phyloP scores from a whole-genome alignment of 1,140 invertebrate species.

The Bombus haemorrhoidalis region DNA sequence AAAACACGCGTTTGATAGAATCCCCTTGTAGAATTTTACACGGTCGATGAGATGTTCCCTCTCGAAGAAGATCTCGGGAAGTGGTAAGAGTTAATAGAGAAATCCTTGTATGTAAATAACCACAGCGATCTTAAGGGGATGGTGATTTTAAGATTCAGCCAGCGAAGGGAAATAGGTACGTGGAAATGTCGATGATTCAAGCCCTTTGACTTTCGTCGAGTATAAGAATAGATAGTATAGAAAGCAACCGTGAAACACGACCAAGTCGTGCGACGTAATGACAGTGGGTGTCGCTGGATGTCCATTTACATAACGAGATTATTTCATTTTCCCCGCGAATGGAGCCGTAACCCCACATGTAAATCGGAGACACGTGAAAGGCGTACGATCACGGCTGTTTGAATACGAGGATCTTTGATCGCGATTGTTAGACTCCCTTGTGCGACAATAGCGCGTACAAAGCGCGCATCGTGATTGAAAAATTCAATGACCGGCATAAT shows the following conservation, averaged over 20 bases:
- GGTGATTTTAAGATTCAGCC: not conserved
- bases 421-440: slow-evolving; percentile 47
- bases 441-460: slow-evolving; percentile 4
- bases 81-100: not conserved
- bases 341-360: slow-evolving; percentile 66
- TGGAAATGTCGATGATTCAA: slow-evolving; percentile 10
- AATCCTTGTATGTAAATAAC: not conserved
- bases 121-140: not conserved
- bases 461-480: slow-evolving; percentile 46
- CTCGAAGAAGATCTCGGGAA: not conserved
- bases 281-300: slow-evolving; percentile 4
- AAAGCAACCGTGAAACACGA: slow-evolving; percentile 3
- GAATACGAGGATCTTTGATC: slow-evolving; percentile 62
- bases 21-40: not conserved
- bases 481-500: slow-evolving; percentile 63
- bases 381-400: slow-evolving; percentile 61
- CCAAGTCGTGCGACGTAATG: slow-evolving; percentile 1
- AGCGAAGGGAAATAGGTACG: accelerated
- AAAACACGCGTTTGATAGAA: slow-evolving; percentile 30
- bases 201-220: not conserved
- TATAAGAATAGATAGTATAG: not conserved
- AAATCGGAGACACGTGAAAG: slow-evolving; percentile 67
- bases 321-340: slow-evolving; percentile 65
- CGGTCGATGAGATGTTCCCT: not conserved
- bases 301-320: slow-evolving; percentile 75